Conservation (phyloP, 2,888 invertebrate genomes). For the Nymphalis c-album region DNA sequence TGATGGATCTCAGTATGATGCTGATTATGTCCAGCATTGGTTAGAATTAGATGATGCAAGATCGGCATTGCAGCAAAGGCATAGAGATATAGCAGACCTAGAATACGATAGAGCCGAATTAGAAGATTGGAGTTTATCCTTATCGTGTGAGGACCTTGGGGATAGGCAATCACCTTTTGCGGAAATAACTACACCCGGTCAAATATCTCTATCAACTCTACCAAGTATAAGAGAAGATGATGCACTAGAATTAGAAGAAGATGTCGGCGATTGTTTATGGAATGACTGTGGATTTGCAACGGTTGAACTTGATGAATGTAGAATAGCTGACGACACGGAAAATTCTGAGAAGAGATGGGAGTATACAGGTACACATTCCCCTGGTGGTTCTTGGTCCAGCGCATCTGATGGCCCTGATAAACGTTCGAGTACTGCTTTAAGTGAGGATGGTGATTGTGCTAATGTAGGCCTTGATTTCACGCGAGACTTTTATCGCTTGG, state of each 20-base stretch:
- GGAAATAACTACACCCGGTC: conserved; percentile 82
- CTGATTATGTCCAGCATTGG: conserved; percentile 89
- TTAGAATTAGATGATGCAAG: conserved; percentile 86
- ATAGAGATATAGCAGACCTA: conserved; percentile 85
- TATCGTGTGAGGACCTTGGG: conserved; percentile 86
- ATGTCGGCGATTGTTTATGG: conserved; percentile 88
- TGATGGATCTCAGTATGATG: conserved; percentile 84
- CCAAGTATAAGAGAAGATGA: conserved; percentile 89
- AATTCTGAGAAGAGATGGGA: conserved; percentile 84
- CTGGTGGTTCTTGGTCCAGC: conserved; percentile 83
- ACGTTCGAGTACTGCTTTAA: conserved; percentile 85
- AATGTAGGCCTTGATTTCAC: conserved; percentile 88
- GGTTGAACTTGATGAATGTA: conserved; percentile 85
- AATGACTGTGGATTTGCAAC: conserved; percentile 87
- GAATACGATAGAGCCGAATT: conserved; percentile 89
- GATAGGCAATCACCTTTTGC: conserved; percentile 78
- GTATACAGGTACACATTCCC: conserved; percentile 80
- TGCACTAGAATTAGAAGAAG: conserved; percentile 86
- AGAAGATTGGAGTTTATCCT: conserved; percentile 89
- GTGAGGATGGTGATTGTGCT: conserved; percentile 86
- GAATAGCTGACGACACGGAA: conserved; percentile 73
- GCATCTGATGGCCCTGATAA: conserved; percentile 84
- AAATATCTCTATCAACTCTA: conserved; percentile 83
- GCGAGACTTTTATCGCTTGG: conserved; percentile 89
- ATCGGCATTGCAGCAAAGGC: conserved; percentile 85